These are phyloP conservation scores for Tichodroma muraria DNA, from an alignment of 2,113 vertebrate species.

Conservation along the genomic window DNA sequence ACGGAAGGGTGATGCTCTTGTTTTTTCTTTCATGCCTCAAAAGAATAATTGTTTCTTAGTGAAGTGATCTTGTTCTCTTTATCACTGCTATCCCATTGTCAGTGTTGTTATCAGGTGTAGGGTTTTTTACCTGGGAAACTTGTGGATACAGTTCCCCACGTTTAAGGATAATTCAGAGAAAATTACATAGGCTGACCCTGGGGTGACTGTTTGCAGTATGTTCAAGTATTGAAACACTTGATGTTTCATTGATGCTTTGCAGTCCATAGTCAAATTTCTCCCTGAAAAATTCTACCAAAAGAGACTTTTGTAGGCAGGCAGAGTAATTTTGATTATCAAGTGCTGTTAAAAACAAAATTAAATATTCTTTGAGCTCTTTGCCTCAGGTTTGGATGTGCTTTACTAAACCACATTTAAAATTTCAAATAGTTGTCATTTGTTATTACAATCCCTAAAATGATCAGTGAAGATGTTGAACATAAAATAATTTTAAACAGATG, in stretches of 20 bases:
- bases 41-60: neutral
- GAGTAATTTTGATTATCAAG: neutral
- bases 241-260: neutral
- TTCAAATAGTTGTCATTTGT: slow-evolving; percentile 28
- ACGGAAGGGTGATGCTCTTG: neutral
- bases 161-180: neutral
- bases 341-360: neutral
- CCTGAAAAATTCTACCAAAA: neutral
- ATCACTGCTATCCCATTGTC: neutral
- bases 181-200: neutral
- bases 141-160: neutral
- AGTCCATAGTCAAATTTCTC: neutral
- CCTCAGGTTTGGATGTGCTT: slow-evolving; percentile 2
- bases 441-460: slow-evolving; percentile 5
- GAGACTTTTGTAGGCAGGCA: neutral
- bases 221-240: neutral
- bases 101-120: neutral
- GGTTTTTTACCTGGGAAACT: neutral
- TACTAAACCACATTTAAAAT: slow-evolving; percentile 23
- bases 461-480: neutral
- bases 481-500: slow-evolving; percentile 6
- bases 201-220: neutral
- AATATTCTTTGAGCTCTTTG: neutral
- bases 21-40: neutral
- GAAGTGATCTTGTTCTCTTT: neutral